Conservation (phyloP, 92 coral and sea anemone genomes). For the Scolanthus callimorphus region DNA sequence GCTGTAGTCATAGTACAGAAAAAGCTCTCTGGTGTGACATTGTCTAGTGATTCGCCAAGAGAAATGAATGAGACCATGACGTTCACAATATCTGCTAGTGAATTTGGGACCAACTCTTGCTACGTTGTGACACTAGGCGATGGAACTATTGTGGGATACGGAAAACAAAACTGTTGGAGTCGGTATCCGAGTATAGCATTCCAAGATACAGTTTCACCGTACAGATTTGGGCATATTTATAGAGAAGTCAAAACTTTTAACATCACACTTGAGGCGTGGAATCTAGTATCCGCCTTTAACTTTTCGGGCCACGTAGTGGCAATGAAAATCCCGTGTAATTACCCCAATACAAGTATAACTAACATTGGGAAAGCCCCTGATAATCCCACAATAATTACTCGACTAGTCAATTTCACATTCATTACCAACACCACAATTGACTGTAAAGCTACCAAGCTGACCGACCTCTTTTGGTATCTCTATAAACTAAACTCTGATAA, state of each 20-base stretch:
- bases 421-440: conserved; percentile 22
- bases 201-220: conserved; percentile 1
- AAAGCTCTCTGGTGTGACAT: conserved; percentile 23
- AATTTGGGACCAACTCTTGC: conserved; percentile 64
- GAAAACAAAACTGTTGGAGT: conserved; percentile 29
- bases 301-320: conserved; percentile 25
- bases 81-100: conserved; percentile 20
- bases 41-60: conserved; percentile 40
- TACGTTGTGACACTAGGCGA: conserved; percentile 42
- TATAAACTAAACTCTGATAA: too few species aligned
- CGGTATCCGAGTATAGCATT: conserved; percentile 15
- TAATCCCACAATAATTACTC: conserved; percentile 22
- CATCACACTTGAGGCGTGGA: conserved; percentile 47
- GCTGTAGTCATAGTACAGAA: conserved; percentile 37
- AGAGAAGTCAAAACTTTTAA: conserved; percentile 28
- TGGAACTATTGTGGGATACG: conserved; percentile 50
- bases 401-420: conserved; percentile 14
- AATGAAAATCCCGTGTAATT: conserved; percentile 59
- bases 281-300: conserved; percentile 32
- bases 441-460: conserved; percentile 53
- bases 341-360: conserved; percentile 46
- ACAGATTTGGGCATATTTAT: conserved; percentile 32
- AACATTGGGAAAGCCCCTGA: conserved; percentile 23
- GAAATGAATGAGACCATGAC: conserved; percentile 47
- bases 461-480: conserved; percentile 37